Evolutionary conservation across 2,888 invertebrate genomes (phyloP).

Genomic region (Pristionchus entomophagus): DNA sequence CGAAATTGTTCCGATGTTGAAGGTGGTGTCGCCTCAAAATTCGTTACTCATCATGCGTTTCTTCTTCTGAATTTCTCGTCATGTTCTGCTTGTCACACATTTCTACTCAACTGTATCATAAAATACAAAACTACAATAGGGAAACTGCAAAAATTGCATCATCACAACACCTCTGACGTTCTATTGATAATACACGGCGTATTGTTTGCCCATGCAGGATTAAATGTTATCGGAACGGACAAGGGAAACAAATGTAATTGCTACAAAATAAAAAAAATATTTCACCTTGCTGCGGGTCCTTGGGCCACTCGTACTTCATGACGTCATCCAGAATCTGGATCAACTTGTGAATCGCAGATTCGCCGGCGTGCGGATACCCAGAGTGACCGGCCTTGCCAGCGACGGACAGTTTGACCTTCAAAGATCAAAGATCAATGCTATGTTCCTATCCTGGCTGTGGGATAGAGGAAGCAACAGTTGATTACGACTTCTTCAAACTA

Average conservation of each 20-base stretch:
- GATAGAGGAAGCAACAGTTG: background rate
- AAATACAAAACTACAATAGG: too few relatives aligned
- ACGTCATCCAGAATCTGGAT: slow-evolving; percentile 66
- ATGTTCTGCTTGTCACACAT: too few relatives aligned
- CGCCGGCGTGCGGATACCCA: slow-evolving; percentile 70
- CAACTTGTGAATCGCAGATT: slow-evolving; percentile 69
- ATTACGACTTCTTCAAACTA: background rate
- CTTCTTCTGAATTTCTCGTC: background rate
- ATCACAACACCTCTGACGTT: too few relatives aligned
- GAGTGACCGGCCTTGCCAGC: slow-evolving; percentile 68
- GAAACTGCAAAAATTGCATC: too few relatives aligned
- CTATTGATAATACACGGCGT: too few relatives aligned
- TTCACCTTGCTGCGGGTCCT: slow-evolving; percentile 48
- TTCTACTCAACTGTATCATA: too few relatives aligned
- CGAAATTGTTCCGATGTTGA: slow-evolving; percentile 70
- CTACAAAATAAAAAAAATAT: background rate
- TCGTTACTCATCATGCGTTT: background rate
- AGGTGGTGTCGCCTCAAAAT: slow-evolving; percentile 66
- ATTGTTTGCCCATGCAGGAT: too few relatives aligned
- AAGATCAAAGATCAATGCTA: too few relatives aligned
- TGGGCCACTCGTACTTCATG: slow-evolving; percentile 65
- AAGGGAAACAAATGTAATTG: too few relatives aligned
- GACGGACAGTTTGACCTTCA: slow-evolving; percentile 58
- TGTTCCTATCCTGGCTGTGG: too few relatives aligned
- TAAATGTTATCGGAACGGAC: too few relatives aligned